Percentiles rank a stretch among this genome's conserved stretches.
Evolutionary conservation across 2,113 vertebrate genomes (phyloP).

Genomic region (human (Homo sapiens)): DNA sequence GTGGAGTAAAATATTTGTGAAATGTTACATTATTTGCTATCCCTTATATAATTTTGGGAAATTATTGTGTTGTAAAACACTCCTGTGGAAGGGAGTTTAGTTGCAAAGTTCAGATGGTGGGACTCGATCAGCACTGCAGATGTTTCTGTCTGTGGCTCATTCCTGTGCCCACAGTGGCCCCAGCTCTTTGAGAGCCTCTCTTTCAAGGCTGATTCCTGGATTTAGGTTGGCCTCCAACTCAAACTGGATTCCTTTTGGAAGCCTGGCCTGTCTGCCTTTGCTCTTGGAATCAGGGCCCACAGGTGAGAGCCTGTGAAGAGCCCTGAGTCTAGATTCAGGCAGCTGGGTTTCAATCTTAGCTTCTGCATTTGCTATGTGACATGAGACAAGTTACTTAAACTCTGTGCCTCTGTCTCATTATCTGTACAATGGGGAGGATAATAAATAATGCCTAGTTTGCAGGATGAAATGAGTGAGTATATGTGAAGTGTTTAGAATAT

Average conservation of each 20-base stretch:
- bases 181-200: neutral
- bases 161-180: fast-evolving
- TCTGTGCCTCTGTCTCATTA: neutral
- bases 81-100: neutral
- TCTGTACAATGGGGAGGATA: neutral
- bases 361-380: neutral
- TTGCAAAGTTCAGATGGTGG: neutral
- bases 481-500: neutral
- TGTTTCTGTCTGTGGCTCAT: neutral
- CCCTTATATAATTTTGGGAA: neutral
- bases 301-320: neutral
- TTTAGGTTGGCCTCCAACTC: neutral
- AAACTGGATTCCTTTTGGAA: neutral
- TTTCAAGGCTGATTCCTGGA: neutral
- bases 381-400: neutral
- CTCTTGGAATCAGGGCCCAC: neutral
- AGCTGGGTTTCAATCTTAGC: neutral
- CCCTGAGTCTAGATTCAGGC: neutral
- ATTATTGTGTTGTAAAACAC: neutral
- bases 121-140: neutral
- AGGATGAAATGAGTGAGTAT: neutral
- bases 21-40: neutral
- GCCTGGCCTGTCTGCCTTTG: neutral
- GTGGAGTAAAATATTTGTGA: neutral
- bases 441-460: neutral